A percentile compares a stretch with the other conserved stretches of the same genome.
Evolutionary conservation across 2,888 invertebrate genomes (phyloP).

Genomic region (Dicranocentrus wangi): DNA sequence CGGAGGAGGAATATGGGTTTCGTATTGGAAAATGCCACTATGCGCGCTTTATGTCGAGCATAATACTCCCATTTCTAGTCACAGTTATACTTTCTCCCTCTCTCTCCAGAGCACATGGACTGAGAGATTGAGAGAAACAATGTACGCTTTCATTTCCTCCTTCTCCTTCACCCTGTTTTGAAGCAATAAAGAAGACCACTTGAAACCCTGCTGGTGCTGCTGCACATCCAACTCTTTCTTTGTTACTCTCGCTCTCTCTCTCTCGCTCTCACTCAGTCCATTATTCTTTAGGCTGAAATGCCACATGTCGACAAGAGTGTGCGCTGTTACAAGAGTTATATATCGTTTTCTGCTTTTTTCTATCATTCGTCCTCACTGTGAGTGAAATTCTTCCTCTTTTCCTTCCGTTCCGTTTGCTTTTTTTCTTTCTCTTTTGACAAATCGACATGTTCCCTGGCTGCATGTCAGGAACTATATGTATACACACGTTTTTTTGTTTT

Average conservation of each 20-base stretch:
- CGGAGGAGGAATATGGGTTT: background rate
- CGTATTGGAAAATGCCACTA: conserved; percentile 8
- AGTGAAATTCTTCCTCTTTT: no score
- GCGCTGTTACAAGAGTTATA: no score
- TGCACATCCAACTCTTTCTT: no score
- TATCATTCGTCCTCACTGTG: conserved; percentile 40
- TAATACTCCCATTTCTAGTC: conserved; percentile 22
- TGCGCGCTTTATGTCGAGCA: background rate
- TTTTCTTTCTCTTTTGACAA: conserved; percentile 1
- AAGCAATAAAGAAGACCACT: conserved; percentile 55
- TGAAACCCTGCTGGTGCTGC: conserved; percentile 38
- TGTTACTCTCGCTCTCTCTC: no score
- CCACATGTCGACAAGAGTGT: conserved; percentile 54
- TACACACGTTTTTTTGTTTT: conserved; percentile 20
- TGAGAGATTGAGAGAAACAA: conserved; percentile 3
- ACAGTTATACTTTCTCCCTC: conserved; percentile 5
- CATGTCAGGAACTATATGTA: conserved; percentile 29
- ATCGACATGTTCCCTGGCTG: background rate
- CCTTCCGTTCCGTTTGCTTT: no score
- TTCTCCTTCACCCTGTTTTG: conserved; percentile 36
- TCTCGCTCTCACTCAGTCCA: conserved; percentile 31
- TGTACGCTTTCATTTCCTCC: conserved; percentile 45
- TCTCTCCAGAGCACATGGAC: background rate
- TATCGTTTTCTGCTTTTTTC: conserved; percentile 1
- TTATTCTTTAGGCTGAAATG: conserved; percentile 46